Evolutionary conservation across 2,113 vertebrate genomes (phyloP).

Genomic region (Furnarius figulus): DNA sequence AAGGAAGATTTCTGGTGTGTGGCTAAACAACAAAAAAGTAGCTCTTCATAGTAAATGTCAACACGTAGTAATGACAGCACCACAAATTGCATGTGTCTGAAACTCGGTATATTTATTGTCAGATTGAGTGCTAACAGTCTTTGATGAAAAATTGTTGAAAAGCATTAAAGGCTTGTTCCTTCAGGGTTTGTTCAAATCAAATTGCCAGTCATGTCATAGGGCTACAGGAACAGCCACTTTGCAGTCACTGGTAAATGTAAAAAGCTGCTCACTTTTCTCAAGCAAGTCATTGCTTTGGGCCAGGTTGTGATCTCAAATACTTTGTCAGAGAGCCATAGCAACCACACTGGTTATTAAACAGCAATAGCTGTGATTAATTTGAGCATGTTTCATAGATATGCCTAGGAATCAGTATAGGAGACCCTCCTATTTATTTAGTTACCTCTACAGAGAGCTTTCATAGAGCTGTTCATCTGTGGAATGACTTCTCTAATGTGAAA

Average conservation of each 20-base stretch:
- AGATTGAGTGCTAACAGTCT: conserved; percentile 5
- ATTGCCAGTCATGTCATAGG: neutral
- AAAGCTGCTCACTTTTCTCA: neutral
- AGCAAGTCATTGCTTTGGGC: neutral
- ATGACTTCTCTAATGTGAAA: neutral
- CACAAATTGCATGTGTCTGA: neutral
- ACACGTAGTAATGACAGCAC: neutral
- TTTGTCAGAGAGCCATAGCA: neutral
- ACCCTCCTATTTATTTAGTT: neutral
- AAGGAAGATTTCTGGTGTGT: neutral
- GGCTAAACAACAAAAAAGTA: neutral
- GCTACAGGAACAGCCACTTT: neutral
- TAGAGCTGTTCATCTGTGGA: neutral
- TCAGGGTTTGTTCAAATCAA: neutral
- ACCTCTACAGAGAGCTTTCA: neutral
- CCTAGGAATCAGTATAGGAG: neutral
- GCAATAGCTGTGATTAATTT: neutral
- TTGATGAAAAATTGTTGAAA: conserved; percentile 36
- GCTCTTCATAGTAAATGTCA: neutral
- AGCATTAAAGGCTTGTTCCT: conserved; percentile 11
- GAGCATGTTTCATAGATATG: neutral
- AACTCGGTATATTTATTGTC: conserved; percentile 11
- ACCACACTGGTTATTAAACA: neutral
- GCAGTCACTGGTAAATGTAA: neutral
- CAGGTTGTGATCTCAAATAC: neutral